Conservation (phyloP, 2,797 vertebrate species). For the Thamnophis elegans region DNA sequence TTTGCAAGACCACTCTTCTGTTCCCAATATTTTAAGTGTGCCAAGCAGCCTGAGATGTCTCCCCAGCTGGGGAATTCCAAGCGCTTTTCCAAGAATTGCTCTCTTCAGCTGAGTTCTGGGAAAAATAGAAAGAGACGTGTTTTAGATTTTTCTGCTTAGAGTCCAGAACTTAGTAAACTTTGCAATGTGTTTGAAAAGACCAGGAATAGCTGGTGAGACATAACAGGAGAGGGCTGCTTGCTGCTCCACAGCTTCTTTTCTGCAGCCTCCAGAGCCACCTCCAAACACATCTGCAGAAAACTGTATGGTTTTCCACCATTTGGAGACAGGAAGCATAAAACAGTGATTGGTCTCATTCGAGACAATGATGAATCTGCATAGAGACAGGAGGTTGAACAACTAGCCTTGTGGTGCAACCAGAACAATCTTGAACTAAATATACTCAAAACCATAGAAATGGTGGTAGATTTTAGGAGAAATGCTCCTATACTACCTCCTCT, state of each 20-base stretch:
- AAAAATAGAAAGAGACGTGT: neutral
- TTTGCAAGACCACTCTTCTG: neutral
- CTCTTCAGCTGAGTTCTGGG: neutral
- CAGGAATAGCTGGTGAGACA: neutral
- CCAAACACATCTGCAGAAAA: neutral
- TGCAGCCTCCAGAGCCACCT: neutral
- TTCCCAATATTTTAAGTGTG: neutral
- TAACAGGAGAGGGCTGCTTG: neutral
- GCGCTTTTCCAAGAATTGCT: neutral
- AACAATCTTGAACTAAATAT: too few relatives aligned
- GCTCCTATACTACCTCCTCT: too few relatives aligned
- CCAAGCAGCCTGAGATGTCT: neutral
- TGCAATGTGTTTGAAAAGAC: neutral
- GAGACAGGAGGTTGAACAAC: too few relatives aligned
- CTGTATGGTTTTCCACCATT: neutral
- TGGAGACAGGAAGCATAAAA: neutral
- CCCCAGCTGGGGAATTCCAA: neutral
- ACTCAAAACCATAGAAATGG: too few relatives aligned
- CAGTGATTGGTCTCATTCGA: too few relatives aligned
- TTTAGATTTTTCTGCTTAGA: neutral
- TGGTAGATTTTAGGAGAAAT: too few relatives aligned
- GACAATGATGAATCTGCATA: too few relatives aligned
- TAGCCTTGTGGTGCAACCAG: too few relatives aligned
- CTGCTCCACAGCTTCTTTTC: neutral
- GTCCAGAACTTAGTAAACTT: neutral